These are phyloP conservation scores for Venusia cambrica DNA, from an alignment of 2,888 invertebrate genomes.

Conservation along the genomic window DNA sequence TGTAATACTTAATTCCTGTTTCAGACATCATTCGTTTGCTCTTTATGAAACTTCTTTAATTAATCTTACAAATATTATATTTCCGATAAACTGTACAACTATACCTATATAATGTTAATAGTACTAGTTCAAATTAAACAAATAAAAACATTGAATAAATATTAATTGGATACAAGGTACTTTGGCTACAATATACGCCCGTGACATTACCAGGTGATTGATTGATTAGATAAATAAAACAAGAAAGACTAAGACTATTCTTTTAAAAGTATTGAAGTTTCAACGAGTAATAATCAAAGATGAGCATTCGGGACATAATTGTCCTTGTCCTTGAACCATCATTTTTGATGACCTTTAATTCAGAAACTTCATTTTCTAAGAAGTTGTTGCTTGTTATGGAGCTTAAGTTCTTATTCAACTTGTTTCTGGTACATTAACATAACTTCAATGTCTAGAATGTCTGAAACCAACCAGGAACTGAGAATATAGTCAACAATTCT, in stretches of 20 bases:
- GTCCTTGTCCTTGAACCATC: constrained; percentile 15
- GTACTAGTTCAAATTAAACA: too few relatives aligned
- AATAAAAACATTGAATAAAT: too few relatives aligned
- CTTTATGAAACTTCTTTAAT: neutral
- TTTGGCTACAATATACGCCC: too few relatives aligned
- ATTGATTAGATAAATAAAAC: too few relatives aligned
- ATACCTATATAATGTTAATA: too few relatives aligned
- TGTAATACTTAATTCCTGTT: constrained; percentile 8
- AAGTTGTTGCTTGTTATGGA: constrained; percentile 1
- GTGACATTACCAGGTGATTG: constrained; percentile 5
- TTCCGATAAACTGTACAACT: too few relatives aligned
- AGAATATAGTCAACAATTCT: constrained; percentile 12
- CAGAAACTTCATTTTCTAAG: constrained; percentile 1
- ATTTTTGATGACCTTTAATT: constrained; percentile 4
- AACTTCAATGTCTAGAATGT: constrained; percentile 26
- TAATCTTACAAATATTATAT: too few relatives aligned
- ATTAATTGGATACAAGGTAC: too few relatives aligned
- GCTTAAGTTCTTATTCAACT: constrained; percentile 9
- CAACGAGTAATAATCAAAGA: constrained; percentile 1
- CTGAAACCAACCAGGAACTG: constrained; percentile 28
- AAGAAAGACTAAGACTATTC: too few relatives aligned
- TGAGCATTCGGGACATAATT: constrained; percentile 5
- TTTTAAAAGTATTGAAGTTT: constrained; percentile 2
- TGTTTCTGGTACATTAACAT: constrained; percentile 25
- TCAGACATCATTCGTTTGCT: neutral